Percentiles rank a stretch among this genome's conserved stretches.
Conservation (phyloP, 2,113 vertebrate species). For the Columba janthina region DNA sequence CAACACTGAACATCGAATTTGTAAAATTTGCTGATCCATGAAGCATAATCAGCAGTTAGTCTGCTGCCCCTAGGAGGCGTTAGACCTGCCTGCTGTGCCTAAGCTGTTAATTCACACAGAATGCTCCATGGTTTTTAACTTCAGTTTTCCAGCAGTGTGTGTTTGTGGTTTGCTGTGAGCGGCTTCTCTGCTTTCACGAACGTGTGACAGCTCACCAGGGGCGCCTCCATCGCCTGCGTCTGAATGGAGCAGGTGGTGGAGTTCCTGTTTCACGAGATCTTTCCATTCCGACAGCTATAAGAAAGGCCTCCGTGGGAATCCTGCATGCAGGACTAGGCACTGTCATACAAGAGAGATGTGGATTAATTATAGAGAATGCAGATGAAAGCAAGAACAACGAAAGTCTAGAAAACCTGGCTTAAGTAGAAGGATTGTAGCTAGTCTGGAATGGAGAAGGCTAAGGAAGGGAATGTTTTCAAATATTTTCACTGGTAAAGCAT, state of each 20-base stretch:
- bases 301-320: neutral
- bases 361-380: neutral
- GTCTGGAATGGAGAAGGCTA: neutral
- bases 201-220: neutral
- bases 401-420: neutral
- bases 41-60: neutral
- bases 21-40: neutral
- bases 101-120: neutral
- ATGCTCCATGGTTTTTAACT: rapidly evolving
- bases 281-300: neutral
- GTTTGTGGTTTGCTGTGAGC: neutral
- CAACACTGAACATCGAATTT: neutral
- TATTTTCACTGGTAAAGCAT: neutral
- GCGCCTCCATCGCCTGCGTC: rapidly evolving
- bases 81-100: neutral
- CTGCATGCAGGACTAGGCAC: neutral
- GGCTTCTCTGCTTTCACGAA: neutral
- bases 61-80: neutral
- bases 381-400: neutral
- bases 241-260: neutral
- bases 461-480: neutral
- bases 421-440: neutral
- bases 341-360: neutral
- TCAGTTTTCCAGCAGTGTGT: neutral
- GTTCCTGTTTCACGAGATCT: neutral